Evolutionary conservation across 1,140 invertebrate species (phyloP).

Genomic region (Drosophila melanogaster): DNA sequence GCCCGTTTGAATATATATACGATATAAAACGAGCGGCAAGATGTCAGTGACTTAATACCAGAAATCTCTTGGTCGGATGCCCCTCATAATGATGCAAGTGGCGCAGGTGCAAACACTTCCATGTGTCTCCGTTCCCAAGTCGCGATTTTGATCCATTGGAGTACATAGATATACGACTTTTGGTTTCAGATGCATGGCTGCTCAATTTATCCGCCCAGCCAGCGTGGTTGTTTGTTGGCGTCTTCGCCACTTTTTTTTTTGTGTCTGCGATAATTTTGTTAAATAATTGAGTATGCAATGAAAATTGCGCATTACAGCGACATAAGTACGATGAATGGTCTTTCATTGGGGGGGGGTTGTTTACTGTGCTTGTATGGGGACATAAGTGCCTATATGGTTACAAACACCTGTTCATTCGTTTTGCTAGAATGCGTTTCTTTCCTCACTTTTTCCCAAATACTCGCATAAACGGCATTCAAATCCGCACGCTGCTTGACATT

Average conservation of each 20-base stretch:
- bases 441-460: constrained; percentile 44
- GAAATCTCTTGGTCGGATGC: constrained; percentile 69
- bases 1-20: constrained; percentile 18
- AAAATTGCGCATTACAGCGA: constrained; percentile 52
- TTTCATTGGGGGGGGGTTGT: constrained; percentile 4
- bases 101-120: constrained; percentile 67
- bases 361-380: constrained; percentile 5
- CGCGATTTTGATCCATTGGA: constrained; percentile 47
- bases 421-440: constrained; percentile 65
- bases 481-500: constrained; percentile 62
- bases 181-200: constrained; percentile 21
- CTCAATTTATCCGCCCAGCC: constrained; percentile 26
- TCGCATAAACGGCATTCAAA: constrained; percentile 52
- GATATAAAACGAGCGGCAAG: constrained; percentile 29
- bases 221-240: constrained; percentile 38
- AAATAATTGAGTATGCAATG: constrained; percentile 75
- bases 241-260: constrained; percentile 32
- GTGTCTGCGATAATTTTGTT: constrained; percentile 62
- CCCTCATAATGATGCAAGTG: constrained; percentile 52
- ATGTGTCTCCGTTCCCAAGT: constrained; percentile 40
- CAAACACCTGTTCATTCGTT: constrained; percentile 47
- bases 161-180: constrained; percentile 13
- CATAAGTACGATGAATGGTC: constrained; percentile 21
- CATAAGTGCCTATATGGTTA: constrained; percentile 40
- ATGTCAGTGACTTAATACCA: constrained; percentile 81